Percentiles rank a stretch among this genome's conserved stretches.
phyloP scores from a whole-genome alignment of 2,113 vertebrate species.

The Mobula birostris region DNA sequence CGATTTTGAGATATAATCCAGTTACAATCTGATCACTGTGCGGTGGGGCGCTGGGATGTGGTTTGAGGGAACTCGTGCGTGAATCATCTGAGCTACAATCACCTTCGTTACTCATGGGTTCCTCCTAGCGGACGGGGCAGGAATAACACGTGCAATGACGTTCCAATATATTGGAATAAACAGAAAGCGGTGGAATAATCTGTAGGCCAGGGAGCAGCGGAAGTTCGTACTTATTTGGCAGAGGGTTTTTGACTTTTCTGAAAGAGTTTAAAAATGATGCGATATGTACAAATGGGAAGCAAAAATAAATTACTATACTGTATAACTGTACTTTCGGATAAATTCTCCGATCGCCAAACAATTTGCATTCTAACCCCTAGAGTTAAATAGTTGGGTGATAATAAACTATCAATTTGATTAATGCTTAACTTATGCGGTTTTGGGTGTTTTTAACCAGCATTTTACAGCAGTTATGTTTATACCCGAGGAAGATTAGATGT shows the following conservation, averaged over 20 bases:
- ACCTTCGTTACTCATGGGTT: background rate
- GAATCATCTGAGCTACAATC: background rate
- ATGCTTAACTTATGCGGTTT: background rate
- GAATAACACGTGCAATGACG: slow-evolving; percentile 4
- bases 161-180: too few relatives aligned
- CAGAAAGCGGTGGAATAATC: too few relatives aligned
- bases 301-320: background rate
- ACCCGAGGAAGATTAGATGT: background rate
- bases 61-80: background rate
- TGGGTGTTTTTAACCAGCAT: background rate
- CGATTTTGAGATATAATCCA: background rate
- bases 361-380: background rate
- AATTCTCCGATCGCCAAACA: background rate
- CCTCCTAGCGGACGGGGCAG: background rate
- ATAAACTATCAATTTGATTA: background rate
- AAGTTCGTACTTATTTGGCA: too few relatives aligned
- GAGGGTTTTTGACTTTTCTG: background rate
- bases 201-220: too few relatives aligned
- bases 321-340: background rate
- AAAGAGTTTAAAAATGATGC: background rate
- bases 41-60: background rate
- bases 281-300: background rate
- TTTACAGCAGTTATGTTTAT: background rate
- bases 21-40: background rate
- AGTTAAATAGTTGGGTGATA: background rate